A percentile compares a stretch with the other conserved stretches of the same genome.
Evolutionary conservation across 1,140 invertebrate species (phyloP).

Genomic region (Diorhabda carinulata): DNA sequence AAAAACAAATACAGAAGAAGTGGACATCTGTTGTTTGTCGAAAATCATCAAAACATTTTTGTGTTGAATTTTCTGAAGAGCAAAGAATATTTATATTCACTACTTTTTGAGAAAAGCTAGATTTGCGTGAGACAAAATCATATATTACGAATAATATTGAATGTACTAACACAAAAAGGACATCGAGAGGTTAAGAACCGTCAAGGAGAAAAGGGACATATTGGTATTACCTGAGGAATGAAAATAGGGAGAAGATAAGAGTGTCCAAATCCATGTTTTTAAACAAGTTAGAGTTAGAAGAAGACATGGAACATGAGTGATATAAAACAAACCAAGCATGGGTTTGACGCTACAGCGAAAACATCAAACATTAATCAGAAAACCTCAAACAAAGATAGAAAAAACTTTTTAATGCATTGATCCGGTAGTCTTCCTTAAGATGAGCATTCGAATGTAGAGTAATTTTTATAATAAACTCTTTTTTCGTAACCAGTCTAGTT

Average conservation of each 20-base stretch:
- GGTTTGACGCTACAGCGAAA: not conserved
- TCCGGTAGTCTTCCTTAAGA: no score
- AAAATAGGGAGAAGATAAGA: constrained; percentile 5
- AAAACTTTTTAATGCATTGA: no score
- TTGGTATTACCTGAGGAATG: constrained; percentile 4
- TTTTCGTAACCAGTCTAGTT: no score
- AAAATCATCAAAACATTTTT: no score
- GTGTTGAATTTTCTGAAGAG: not conserved
- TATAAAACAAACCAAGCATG: not conserved
- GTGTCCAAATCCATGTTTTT: not conserved
- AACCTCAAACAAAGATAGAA: no score
- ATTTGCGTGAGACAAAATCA: constrained; percentile 3
- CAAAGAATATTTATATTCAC: not conserved
- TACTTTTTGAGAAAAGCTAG: constrained; percentile 6
- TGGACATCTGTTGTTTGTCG: no score
- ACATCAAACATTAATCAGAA: no score
- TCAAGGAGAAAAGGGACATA: constrained; percentile 11
- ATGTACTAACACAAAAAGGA: constrained; percentile 10
- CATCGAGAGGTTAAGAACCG: constrained; percentile 11
- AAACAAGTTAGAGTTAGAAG: not conserved
- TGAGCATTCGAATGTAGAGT: no score
- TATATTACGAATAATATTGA: constrained; percentile 12
- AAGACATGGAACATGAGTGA: not conserved
- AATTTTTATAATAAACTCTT: no score
- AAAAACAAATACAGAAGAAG: no score